Conservation (phyloP, 2,797 vertebrate species). For the Enteromius trimaculatus region DNA sequence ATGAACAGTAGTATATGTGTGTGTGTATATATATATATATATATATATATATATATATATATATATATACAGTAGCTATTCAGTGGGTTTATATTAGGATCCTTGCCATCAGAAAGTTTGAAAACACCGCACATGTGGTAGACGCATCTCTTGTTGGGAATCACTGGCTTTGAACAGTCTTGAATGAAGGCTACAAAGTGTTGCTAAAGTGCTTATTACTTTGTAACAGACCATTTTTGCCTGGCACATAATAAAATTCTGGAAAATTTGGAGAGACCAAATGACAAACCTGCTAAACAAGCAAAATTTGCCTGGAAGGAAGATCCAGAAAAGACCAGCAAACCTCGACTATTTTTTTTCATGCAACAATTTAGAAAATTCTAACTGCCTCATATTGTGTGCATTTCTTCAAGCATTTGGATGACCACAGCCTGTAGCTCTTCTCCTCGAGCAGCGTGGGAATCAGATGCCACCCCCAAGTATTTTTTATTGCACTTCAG, state of each 20-base stretch:
- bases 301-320: not conserved
- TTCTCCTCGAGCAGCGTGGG: constrained; percentile 15
- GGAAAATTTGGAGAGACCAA: not conserved
- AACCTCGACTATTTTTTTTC: not conserved
- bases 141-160: not conserved
- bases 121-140: not conserved
- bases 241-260: not conserved
- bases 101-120: not conserved
- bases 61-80: no score
- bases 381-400: not conserved
- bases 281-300: not conserved
- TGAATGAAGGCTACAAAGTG: not conserved
- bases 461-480: constrained; percentile 29
- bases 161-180: not conserved
- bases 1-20: no score
- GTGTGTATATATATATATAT: no score
- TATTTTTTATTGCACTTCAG: constrained; percentile 12
- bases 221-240: not conserved
- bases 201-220: not conserved
- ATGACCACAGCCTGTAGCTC: not conserved
- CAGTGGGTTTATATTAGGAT: not conserved
- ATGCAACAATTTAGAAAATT: constrained; percentile 12
- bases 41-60: no score
- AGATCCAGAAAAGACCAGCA: constrained; percentile 7
- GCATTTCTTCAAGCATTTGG: constrained; percentile 19